Evolutionary conservation across 2,888 invertebrate species (phyloP).

Genomic region (Polia nebulosa): DNA sequence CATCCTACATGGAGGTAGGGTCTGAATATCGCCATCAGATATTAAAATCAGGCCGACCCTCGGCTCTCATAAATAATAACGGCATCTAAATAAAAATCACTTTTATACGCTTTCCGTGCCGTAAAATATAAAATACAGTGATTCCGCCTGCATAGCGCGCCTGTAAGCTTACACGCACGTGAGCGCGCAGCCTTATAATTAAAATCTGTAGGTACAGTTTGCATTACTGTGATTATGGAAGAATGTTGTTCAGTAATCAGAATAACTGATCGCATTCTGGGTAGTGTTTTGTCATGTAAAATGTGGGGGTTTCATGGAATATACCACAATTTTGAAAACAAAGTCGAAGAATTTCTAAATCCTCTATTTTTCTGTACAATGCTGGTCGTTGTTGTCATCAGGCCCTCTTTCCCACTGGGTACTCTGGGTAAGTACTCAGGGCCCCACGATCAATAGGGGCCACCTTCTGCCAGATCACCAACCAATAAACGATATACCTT

Average conservation of each 20-base stretch:
- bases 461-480: no score
- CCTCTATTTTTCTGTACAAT: no score
- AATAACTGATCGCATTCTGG: slow-evolving; percentile 6
- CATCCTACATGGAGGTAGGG: slow-evolving; percentile 49
- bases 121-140: slow-evolving; percentile 66
- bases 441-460: no score
- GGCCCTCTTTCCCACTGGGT: no score
- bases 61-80: slow-evolving; percentile 72
- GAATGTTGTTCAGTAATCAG: slow-evolving; percentile 19
- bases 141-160: slow-evolving; percentile 51
- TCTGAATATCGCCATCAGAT: slow-evolving; percentile 68
- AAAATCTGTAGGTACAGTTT: slow-evolving; percentile 24
- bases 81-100: slow-evolving; percentile 74
- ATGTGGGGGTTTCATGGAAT: not conserved
- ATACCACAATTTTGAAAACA: not conserved
- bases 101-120: slow-evolving; percentile 67
- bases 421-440: no score
- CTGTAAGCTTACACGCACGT: slow-evolving; percentile 32
- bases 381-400: no score
- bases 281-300: slow-evolving; percentile 11
- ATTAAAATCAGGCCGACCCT: slow-evolving; percentile 69
- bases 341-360: not conserved
- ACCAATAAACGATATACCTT: no score
- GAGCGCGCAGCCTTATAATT: slow-evolving; percentile 40
- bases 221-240: slow-evolving; percentile 29